These are phyloP conservation scores for Cercocebus atys DNA, from an alignment of 2,113 vertebrate species.

Conservation along the genomic window DNA sequence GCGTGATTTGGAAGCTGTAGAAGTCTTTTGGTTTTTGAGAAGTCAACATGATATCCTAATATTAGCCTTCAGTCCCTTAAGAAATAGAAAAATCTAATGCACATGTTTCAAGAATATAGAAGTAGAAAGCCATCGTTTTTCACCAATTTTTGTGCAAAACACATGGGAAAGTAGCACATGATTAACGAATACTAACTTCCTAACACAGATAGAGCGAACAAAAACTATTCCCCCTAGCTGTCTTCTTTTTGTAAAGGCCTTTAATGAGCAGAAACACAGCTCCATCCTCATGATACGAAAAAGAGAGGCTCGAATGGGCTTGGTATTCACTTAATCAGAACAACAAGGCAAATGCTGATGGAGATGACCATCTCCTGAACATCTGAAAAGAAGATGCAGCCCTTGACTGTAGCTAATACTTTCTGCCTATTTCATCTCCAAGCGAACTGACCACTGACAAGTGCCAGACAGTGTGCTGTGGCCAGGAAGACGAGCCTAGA, in stretches of 20 bases:
- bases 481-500: not conserved
- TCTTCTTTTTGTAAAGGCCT: not conserved
- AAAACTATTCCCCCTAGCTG: not conserved
- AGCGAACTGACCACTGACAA: not conserved
- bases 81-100: not conserved
- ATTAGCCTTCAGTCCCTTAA: not conserved
- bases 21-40: not conserved
- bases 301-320: not conserved
- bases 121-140: not conserved
- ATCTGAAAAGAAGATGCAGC: not conserved
- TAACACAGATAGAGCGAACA: not conserved
- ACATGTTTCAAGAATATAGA: fast-evolving
- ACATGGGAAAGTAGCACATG: too few species aligned
- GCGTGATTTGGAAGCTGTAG: not conserved
- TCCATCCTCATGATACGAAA: not conserved
- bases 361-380: not conserved
- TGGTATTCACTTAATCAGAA: not conserved
- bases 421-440: not conserved
- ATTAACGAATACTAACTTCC: too few species aligned
- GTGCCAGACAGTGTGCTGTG: fast-evolving
- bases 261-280: not conserved
- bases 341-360: not conserved
- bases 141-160: not conserved
- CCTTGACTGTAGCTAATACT: too few species aligned
- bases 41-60: too few species aligned